Evolutionary conservation across 2,113 vertebrate species (phyloP), one percentile per base, ranked within the genome.

Genomic region (Psilopsiagon aurifrons): DNA sequence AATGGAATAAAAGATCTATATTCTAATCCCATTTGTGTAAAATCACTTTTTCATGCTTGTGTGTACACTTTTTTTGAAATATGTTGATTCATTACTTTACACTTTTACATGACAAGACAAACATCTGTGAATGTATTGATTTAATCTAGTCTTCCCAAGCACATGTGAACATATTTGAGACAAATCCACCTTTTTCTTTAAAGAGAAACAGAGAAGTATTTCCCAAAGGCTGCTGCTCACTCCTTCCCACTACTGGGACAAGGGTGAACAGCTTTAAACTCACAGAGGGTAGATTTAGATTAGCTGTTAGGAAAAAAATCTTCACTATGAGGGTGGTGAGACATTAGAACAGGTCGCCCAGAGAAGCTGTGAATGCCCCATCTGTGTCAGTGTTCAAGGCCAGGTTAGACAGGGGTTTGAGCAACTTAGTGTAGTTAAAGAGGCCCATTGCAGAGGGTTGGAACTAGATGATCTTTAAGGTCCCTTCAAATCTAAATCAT

Each of bases 171-270:
- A 5, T 27, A 31, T 35, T 35, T 68, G 13, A 71, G 70, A 60
- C 17, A 62, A 55, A 69, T 79, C 7, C 3, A 0, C 10, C 23
- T 64, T 29, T 4, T 81, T 66, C 11, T 46, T 3, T 7, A 17
- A 2, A 39, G 41, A 43, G 9, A 10, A 81, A 19, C 22, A 33
- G 41, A n/a, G 10, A 59, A 67, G 6, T 41, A 33, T 13, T 75
- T 78, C 24, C 46, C 41, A 43, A 54, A 10, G 19, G 19, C 7
- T 16, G 3, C 18, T 46, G 0, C 8, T 44, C 49, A 15, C 9
- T 2, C 4, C 23, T 57, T 82, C 35, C 33, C 39, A 17, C 5
- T 6, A 6, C 10, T 0, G 3, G 31, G 2, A 4, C 33, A 35
- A 35, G 22, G 33, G 33, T 6, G 57, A 59, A 35, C 33, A 59